These are phyloP conservation scores for Dermochelys coriacea DNA, from an alignment of 2,797 vertebrate genomes.

Conservation along the genomic window DNA sequence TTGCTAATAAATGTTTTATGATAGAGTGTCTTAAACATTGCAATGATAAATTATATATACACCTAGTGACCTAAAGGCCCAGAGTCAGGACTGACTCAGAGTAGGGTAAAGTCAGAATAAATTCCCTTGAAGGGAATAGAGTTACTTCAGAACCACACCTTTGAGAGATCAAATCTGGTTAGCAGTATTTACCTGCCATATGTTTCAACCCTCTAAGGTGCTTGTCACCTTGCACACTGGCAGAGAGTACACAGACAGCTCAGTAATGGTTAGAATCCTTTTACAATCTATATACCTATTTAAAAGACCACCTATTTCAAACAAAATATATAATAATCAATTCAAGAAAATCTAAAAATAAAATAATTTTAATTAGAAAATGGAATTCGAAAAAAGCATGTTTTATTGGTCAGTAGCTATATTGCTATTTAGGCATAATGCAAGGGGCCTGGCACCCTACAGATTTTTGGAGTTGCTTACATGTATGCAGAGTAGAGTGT, in stretches of 20 bases:
- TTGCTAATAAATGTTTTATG: background rate
- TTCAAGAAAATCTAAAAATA: background rate
- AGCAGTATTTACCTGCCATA: background rate
- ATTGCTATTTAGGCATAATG: fast-evolving
- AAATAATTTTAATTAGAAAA: background rate
- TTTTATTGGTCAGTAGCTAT: background rate
- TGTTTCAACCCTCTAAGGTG: background rate
- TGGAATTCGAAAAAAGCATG: background rate
- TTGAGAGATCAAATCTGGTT: background rate
- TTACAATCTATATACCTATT: too few relatives aligned
- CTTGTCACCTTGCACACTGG: background rate
- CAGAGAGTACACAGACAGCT: background rate
- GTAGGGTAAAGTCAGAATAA: background rate
- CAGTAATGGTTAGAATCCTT: background rate
- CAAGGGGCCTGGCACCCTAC: background rate
- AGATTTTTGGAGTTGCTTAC: background rate
- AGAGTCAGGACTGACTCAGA: background rate
- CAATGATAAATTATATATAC: background rate
- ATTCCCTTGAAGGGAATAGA: background rate
- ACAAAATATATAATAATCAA: background rate
- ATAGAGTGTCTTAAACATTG: background rate
- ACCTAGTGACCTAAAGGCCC: background rate
- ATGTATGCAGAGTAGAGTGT: background rate
- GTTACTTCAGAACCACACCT: background rate
- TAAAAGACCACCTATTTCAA: background rate